Evolutionary conservation across 2,888 invertebrate genomes (phyloP).

Genomic region (Sinopyrophorus schimmeli): DNA sequence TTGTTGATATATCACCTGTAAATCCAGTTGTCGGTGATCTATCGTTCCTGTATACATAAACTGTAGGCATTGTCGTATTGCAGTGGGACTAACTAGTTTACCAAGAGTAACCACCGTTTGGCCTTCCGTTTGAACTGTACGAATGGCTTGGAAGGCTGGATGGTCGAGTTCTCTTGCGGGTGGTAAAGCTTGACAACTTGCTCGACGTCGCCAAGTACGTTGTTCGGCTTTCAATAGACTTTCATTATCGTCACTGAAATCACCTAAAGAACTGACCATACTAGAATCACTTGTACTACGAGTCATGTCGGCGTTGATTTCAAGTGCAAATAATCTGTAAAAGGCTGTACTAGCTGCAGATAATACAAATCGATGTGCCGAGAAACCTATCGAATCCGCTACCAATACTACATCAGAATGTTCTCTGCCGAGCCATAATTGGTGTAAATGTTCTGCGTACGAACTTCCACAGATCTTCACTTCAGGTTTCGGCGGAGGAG

Average conservation of each 20-base stretch:
- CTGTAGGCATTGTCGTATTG: conserved; percentile 86
- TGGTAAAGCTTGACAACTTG: conserved; percentile 81
- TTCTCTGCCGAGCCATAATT: conserved; percentile 74
- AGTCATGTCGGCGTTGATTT: conserved; percentile 63
- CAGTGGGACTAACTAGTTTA: conserved; percentile 80
- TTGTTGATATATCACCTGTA: too few species aligned
- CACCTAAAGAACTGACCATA: conserved; percentile 80
- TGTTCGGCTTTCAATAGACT: conserved; percentile 66
- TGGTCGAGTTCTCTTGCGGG: conserved; percentile 80
- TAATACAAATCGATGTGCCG: conserved; percentile 82
- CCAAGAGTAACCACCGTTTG: conserved; percentile 87
- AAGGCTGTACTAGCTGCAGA: conserved; percentile 84
- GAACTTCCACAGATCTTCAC: conserved; percentile 76
- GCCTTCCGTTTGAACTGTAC: conserved; percentile 56
- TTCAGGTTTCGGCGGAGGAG: conserved; percentile 83
- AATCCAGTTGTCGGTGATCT: conserved; percentile 75
- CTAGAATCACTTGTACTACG: conserved; percentile 89
- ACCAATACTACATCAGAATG: conserved; percentile 89
- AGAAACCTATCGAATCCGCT: conserved; percentile 74
- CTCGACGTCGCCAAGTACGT: conserved; percentile 67
- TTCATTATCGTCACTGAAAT: conserved; percentile 89
- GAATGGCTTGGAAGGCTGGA: conserved; percentile 84
- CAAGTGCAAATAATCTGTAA: conserved; percentile 68
- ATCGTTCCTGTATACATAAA: conserved; percentile 89
- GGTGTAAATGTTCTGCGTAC: conserved; percentile 79